Evolutionary conservation across 2,888 invertebrate genomes (phyloP).

Genomic region (Andrena praecox): DNA sequence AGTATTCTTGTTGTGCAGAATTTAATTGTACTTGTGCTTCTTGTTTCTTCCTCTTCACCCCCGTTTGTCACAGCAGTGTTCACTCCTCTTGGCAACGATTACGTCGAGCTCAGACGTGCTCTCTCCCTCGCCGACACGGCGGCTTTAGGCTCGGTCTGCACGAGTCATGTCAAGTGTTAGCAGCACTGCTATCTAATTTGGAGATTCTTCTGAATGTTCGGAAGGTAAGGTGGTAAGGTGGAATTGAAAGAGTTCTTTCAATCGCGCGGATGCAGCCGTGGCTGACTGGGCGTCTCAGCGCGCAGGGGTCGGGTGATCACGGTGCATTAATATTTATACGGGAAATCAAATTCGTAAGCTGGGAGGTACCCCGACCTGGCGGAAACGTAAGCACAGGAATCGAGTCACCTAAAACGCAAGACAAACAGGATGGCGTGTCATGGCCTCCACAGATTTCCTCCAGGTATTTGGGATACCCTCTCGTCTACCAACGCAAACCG

Average conservation of each 20-base stretch:
- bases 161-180: constrained; percentile 25
- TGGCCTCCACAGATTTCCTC: constrained; percentile 62
- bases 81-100: constrained; percentile 35
- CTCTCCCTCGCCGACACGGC: constrained; percentile 45
- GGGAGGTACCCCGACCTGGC: constrained; percentile 51
- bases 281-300: neutral
- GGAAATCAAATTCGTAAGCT: constrained; percentile 75
- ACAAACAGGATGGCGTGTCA: constrained; percentile 72
- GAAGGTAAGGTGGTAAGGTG: neutral
- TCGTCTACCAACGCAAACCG: constrained; percentile 55
- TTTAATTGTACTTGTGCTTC: constrained; percentile 13
- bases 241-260: neutral
- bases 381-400: constrained; percentile 68
- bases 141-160: constrained; percentile 54
- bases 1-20: too few relatives aligned
- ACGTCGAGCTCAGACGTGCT: constrained; percentile 52
- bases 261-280: neutral
- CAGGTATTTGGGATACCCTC: constrained; percentile 52
- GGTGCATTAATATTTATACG: constrained; percentile 78
- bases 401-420: constrained; percentile 73
- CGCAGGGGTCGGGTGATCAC: constrained; percentile 37
- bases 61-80: constrained; percentile 26
- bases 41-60: constrained; percentile 24
- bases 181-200: neutral
- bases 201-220: too few relatives aligned